A percentile compares a stretch with the other conserved stretches of the same genome.
These are phyloP conservation scores for Neofelis nebulosa DNA, from an alignment of 2,113 vertebrate genomes.

Conservation along the genomic window DNA sequence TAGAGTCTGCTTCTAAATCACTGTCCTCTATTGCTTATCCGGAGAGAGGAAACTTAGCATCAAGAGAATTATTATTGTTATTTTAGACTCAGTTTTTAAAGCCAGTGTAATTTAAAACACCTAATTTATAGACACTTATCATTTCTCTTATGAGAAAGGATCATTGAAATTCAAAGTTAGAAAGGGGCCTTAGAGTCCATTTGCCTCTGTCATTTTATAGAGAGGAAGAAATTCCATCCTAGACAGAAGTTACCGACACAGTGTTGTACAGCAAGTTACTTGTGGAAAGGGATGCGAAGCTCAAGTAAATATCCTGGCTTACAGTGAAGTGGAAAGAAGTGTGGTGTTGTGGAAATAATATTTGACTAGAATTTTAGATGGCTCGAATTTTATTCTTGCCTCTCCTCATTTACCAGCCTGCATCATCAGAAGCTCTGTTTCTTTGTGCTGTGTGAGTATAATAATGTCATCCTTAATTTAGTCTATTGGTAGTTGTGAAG, in stretches of 20 bases:
- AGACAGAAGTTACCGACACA: not conserved
- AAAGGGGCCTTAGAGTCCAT: not conserved
- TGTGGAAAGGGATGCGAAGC: not conserved
- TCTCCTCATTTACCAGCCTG: not conserved
- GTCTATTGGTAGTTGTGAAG: not conserved
- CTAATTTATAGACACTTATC: not conserved
- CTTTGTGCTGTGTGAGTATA: not conserved
- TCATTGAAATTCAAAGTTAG: not conserved
- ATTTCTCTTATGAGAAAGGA: not conserved
- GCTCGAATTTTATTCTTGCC: not conserved
- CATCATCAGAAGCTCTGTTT: not conserved
- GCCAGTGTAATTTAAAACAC: not conserved
- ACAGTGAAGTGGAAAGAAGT: not conserved
- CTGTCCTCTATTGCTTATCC: not conserved
- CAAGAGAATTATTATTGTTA: not conserved
- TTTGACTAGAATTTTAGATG: not conserved
- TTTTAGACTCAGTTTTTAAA: constrained; percentile 3
- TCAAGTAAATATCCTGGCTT: not conserved
- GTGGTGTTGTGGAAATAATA: not conserved
- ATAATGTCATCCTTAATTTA: not conserved
- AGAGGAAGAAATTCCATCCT: not conserved
- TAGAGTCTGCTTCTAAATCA: not conserved
- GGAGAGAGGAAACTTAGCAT: constrained; percentile 12
- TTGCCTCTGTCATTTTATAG: not conserved
- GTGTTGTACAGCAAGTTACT: not conserved